phyloP scores from a whole-genome alignment of 1,140 invertebrate species.

The Hestina assimilis region DNA sequence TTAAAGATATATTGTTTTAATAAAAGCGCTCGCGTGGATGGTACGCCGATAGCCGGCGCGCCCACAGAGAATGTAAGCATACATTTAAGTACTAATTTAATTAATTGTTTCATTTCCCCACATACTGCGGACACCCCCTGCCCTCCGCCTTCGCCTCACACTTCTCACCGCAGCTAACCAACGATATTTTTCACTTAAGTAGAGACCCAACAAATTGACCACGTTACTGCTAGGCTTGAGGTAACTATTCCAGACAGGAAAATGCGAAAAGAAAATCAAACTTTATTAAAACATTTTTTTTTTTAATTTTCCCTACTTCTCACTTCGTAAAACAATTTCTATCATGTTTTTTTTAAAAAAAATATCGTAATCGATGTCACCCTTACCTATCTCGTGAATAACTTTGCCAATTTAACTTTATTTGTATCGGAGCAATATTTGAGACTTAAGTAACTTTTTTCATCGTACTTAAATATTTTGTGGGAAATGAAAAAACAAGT shows the following conservation, averaged over 20 bases:
- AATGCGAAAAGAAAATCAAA: conserved; percentile 17
- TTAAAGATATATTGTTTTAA: conserved; percentile 70
- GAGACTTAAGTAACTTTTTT: conserved; percentile 60
- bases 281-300: conserved; percentile 15
- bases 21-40: conserved; percentile 45
- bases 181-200: conserved; percentile 69
- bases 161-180: conserved; percentile 38
- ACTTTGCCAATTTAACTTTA: conserved; percentile 78
- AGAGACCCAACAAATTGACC: conserved; percentile 57
- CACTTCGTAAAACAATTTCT: background rate
- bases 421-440: conserved; percentile 67
- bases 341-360: conserved; percentile 42
- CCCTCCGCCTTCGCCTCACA: conserved; percentile 3
- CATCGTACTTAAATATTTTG: conserved; percentile 58
- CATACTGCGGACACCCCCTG: conserved; percentile 35
- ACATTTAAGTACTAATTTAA: conserved; percentile 73
- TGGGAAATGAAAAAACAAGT: conserved; percentile 65
- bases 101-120: conserved; percentile 69
- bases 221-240: conserved; percentile 42
- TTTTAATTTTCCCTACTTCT: conserved; percentile 6
- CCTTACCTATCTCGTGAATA: conserved; percentile 40
- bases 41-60: conserved; percentile 32
- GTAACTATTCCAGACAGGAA: conserved; percentile 22
- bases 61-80: conserved; percentile 43
- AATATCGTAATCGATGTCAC: conserved; percentile 60